These are phyloP conservation scores for Pantherophis guttatus DNA, from an alignment of 2,113 vertebrate genomes.

Conservation along the genomic window DNA sequence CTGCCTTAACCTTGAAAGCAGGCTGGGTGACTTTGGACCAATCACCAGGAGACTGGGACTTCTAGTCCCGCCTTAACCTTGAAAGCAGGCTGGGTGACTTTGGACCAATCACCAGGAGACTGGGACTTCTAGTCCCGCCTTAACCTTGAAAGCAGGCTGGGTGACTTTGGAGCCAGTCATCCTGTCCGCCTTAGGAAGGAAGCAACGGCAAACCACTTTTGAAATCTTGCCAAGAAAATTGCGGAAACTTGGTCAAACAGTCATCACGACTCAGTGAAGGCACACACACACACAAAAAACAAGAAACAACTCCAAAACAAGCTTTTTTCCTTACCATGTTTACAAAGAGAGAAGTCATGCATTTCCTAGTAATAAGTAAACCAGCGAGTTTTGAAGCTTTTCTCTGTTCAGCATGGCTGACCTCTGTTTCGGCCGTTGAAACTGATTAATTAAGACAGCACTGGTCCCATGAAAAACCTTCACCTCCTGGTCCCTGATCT, in stretches of 20 bases:
- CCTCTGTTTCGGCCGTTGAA: neutral
- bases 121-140: too few species aligned
- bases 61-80: fast-evolving
- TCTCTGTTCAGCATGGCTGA: neutral
- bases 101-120: neutral
- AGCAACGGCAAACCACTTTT: neutral
- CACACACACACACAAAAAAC: neutral
- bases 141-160: fast-evolving
- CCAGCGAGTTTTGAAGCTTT: neutral
- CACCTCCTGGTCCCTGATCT: neutral
- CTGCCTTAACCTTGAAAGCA: fast-evolving
- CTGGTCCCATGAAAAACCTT: neutral
- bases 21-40: too few species aligned
- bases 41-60: too few species aligned
- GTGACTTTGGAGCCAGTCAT: neutral
- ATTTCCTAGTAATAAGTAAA: neutral
- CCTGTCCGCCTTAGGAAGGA: neutral
- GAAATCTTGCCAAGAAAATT: neutral
- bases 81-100: neutral
- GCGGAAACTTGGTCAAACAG: neutral
- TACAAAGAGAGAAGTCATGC: neutral
- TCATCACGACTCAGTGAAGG: neutral
- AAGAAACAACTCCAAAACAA: neutral
- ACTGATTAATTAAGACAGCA: neutral
- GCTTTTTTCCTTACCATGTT: neutral